Evolutionary conservation across 2,797 vertebrate genomes (phyloP).

Genomic region (Darevskia nairensis): DNA sequence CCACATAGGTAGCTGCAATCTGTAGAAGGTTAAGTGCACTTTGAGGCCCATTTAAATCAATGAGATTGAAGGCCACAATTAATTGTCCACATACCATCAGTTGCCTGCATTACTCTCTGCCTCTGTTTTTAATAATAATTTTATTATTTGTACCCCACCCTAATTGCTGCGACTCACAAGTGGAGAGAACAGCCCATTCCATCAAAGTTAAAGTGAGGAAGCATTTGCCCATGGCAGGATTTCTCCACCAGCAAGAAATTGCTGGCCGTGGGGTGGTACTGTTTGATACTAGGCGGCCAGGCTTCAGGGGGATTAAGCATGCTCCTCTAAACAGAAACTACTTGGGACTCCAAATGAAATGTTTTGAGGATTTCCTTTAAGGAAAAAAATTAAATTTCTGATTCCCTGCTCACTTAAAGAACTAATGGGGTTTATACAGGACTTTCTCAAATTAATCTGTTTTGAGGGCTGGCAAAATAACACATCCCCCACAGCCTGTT

Average conservation of each 20-base stretch:
- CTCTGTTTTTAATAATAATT: too few relatives aligned
- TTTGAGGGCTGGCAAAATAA: neutral
- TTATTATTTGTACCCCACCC: too few relatives aligned
- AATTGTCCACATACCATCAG: neutral
- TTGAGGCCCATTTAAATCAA: neutral
- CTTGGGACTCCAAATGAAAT: neutral
- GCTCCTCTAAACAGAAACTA: neutral
- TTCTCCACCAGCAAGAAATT: neutral
- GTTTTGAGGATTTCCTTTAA: neutral
- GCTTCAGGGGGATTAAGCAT: neutral
- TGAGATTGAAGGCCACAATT: neutral
- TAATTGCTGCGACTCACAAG: neutral
- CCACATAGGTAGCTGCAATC: neutral
- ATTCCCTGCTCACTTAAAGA: neutral
- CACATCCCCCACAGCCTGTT: neutral
- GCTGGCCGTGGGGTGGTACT: neutral
- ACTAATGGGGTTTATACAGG: neutral
- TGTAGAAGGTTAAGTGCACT: neutral
- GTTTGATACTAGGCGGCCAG: neutral
- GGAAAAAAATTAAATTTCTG: neutral
- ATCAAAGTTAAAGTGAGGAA: neutral
- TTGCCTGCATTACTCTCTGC: too few relatives aligned
- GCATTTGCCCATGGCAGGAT: neutral
- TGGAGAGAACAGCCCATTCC: too few relatives aligned
- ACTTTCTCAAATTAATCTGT: constrained; percentile 16